phyloP scores from a whole-genome alignment of 1,140 invertebrate genomes.

The Lamellibrachia luymesi region DNA sequence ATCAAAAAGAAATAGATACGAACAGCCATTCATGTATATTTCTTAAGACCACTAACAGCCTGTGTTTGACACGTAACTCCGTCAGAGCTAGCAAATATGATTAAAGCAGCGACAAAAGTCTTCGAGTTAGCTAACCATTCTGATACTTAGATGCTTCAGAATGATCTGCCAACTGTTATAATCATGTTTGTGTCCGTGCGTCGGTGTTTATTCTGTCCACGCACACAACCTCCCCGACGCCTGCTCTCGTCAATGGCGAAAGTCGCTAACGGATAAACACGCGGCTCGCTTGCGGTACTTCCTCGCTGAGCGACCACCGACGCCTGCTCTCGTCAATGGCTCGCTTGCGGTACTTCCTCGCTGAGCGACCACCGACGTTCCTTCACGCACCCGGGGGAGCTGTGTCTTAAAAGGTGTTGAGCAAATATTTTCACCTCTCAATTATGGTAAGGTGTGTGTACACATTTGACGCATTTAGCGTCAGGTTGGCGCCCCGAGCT shows the following conservation, averaged over 20 bases:
- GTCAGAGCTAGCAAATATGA: not conserved
- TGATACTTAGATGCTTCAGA: not conserved
- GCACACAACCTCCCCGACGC: not conserved
- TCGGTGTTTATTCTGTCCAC: not conserved
- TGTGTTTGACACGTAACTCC: not conserved
- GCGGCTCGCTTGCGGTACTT: not conserved
- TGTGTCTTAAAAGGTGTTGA: not conserved
- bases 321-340: not conserved
- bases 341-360: not conserved
- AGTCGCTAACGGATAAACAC: not conserved
- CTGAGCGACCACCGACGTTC: not conserved
- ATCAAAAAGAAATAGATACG: not conserved
- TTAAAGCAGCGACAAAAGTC: not conserved
- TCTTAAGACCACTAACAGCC: not conserved
- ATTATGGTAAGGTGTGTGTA: constrained; percentile 1
- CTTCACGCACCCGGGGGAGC: not conserved
- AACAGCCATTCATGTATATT: not conserved
- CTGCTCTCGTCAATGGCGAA: not conserved
- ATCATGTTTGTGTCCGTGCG: not conserved
- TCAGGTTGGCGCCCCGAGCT: not conserved
- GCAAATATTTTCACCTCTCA: constrained; percentile 1
- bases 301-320: not conserved
- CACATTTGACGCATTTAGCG: not conserved
- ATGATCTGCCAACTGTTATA: not conserved
- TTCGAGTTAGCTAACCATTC: not conserved